A percentile compares a stretch with the other conserved stretches of the same genome.
Evolutionary conservation across 35 echinoderm and acorn worm species (phyloP).

Genomic region (Holothuria glaberrima): DNA sequence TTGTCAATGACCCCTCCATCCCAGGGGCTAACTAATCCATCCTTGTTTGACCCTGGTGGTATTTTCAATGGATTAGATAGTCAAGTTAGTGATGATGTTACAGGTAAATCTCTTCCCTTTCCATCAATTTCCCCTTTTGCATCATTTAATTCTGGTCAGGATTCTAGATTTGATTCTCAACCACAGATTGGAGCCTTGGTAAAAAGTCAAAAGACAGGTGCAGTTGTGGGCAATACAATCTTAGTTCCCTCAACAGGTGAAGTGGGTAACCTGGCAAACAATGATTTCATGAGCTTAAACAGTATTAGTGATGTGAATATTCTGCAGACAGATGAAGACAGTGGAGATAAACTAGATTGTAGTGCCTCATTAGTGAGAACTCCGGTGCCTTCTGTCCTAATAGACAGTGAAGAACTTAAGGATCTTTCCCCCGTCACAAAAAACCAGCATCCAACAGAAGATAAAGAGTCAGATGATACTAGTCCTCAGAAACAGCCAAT

Average conservation of each 20-base stretch:
- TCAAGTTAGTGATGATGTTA: no score
- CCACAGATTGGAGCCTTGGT: constrained; percentile 36
- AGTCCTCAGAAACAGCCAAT: background rate
- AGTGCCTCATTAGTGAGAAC: no score
- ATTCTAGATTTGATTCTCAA: background rate
- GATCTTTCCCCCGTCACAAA: no score
- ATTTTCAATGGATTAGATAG: no score
- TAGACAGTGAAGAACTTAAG: no score
- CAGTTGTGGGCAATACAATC: constrained; percentile 20
- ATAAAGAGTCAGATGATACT: constrained; percentile 2
- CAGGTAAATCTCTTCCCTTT: no score
- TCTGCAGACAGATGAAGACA: constrained; percentile 29
- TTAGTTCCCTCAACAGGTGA: constrained; percentile 13
- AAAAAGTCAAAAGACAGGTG: constrained; percentile 40
- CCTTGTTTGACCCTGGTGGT: no score
- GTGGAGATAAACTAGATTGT: background rate
- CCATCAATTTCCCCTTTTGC: background rate
- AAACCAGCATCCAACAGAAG: no score
- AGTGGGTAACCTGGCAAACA: background rate
- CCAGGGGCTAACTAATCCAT: no score
- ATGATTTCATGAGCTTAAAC: constrained; percentile 40
- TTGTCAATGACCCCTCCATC: no score
- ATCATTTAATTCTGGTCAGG: background rate
- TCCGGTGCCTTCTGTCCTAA: no score
- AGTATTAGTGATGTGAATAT: constrained; percentile 53